Base-by-base conservation (phyloP, 2,888 invertebrate species). In the Mythimna albipuncta region DNA sequence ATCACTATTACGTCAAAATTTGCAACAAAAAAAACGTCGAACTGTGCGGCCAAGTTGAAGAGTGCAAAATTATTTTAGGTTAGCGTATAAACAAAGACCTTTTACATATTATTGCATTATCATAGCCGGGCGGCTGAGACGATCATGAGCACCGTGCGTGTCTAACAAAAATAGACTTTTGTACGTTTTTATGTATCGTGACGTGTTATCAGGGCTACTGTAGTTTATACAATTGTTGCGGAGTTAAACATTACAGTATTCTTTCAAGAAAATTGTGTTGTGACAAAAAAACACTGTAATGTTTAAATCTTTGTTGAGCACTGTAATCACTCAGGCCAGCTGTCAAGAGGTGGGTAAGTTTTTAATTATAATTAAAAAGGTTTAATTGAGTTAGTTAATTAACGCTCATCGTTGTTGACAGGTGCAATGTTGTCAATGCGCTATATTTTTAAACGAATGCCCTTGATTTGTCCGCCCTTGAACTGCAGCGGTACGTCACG, bases 291-390 rank as follows among this genome's bases (percentile, higher is more conserved):
- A 93, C 90, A 91, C 95, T 96, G 97, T 97, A 97, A 97, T 97
- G 97, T 97, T 97, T 96, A 97, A 95, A 95, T 95, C 96, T 95
- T 96, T 97, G 96, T 96, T 94, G 90, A 96, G 96, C 93, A 96
- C 96, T 94, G 93, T 97, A 92, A 94, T 97, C 91, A 96, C 97
- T 92, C 96, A 97, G 94, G 97, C 97, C 94, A 97, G 97, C 96
- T 97, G 97, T 97, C 97, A 97, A 97, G 97, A 98, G 98, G 98
- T 98, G 96, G 97, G 97, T 97, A 97, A 97, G 97, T 97, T 96
- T 95, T 93, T 89, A 77, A 83, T 82, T 84, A 74, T 83, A 72
- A 55, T 38, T 66, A 75, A 55, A 75, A 75, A 71, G 75, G 69
- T 76, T 58, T n/a, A 63, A 64, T 82, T 76, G 67, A 62, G 64